phyloP scores from a whole-genome alignment of 1,140 invertebrate species.

The Cotesia chilonis region DNA sequence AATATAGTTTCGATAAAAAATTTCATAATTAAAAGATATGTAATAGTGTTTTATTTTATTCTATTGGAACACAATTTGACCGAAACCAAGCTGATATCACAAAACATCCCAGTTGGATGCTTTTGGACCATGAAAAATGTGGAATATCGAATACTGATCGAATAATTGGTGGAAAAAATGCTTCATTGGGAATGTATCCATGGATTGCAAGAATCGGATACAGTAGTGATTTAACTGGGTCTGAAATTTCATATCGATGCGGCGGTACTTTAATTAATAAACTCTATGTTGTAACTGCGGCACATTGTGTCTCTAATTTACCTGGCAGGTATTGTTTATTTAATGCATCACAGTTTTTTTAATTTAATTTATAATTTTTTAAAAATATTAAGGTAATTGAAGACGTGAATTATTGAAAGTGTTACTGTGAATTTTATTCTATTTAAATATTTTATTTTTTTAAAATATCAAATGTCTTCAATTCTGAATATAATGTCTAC shows the following conservation, averaged over 20 bases:
- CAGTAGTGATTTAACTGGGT: slow-evolving; percentile 43
- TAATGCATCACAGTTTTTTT: slow-evolving; percentile 4
- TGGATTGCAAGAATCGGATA: slow-evolving; percentile 77
- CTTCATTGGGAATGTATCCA: slow-evolving; percentile 72
- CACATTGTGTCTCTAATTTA: slow-evolving; percentile 71
- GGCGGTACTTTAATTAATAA: slow-evolving; percentile 73
- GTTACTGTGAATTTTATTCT: too few species aligned
- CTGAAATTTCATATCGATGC: slow-evolving; percentile 63
- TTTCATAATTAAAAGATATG: not conserved
- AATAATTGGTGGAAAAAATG: slow-evolving; percentile 72
- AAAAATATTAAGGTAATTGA: slow-evolving; percentile 23
- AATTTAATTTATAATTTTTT: slow-evolving; percentile 11
- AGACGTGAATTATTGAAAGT: slow-evolving; percentile 16
- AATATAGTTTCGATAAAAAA: not conserved
- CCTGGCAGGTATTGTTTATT: slow-evolving; percentile 53
- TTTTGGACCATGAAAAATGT: slow-evolving; percentile 62
- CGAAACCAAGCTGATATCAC: slow-evolving; percentile 29
- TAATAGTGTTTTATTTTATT: not conserved
- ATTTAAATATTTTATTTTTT: too few species aligned
- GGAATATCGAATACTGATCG: slow-evolving; percentile 68
- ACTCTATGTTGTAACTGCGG: slow-evolving; percentile 72
- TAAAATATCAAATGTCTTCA: not conserved
- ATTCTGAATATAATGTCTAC: slow-evolving; percentile 18
- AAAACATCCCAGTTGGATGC: slow-evolving; percentile 61
- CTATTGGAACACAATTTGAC: not conserved